A percentile compares a stretch with the other conserved stretches of the same genome.
phyloP scores from a whole-genome alignment of 2,797 vertebrate species.

The Enteromius treurensis region DNA sequence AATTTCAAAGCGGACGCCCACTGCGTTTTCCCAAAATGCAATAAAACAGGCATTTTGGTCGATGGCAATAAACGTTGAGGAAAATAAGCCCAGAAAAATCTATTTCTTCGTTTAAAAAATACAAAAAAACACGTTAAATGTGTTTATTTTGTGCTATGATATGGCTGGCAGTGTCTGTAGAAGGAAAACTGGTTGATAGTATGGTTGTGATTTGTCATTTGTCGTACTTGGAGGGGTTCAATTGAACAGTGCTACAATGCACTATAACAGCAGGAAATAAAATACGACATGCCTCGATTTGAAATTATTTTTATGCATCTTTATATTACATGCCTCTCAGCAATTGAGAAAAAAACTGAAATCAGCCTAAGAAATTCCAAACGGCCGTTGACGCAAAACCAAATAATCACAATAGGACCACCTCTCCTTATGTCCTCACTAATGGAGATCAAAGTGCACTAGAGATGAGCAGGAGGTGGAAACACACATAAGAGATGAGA shows the following conservation, averaged over 20 bases:
- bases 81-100: slow-evolving; percentile 15
- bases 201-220: slow-evolving; percentile 49
- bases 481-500: neutral
- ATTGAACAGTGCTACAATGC: neutral
- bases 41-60: slow-evolving; percentile 54
- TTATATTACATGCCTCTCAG: neutral
- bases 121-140: slow-evolving; percentile 44
- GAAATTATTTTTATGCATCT: neutral
- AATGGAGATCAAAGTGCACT: slow-evolving; percentile 2
- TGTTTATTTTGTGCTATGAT: slow-evolving; percentile 58
- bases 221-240: neutral
- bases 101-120: slow-evolving; percentile 29
- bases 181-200: slow-evolving; percentile 58
- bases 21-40: slow-evolving; percentile 46
- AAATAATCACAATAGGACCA: slow-evolving; percentile 40
- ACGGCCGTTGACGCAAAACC: slow-evolving; percentile 53
- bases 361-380: slow-evolving; percentile 10
- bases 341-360: neutral
- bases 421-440: slow-evolving; percentile 7
- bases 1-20: slow-evolving; percentile 49
- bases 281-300: neutral
- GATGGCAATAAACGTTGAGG: slow-evolving; percentile 15
- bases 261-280: neutral
- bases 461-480: neutral
- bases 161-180: slow-evolving; percentile 64